Evolutionary conservation across 1,140 invertebrate genomes (phyloP), one percentile per base, ranked within the genome.

Genomic region (Drosophila jambulina): DNA sequence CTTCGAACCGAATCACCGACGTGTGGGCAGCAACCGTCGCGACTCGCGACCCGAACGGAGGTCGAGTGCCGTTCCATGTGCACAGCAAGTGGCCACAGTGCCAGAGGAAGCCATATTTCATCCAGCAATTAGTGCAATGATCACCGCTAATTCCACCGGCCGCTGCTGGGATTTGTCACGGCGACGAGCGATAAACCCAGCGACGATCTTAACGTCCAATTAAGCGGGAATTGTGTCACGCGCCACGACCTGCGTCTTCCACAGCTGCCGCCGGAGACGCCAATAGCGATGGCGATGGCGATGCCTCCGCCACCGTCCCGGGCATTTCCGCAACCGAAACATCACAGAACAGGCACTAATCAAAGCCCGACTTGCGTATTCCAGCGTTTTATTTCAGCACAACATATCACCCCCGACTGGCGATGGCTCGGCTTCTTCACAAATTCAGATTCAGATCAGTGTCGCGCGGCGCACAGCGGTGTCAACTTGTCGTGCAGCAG

Each of bases 91-190:
- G 56, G 17, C 67, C 74, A 88, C 85, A 90, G 85, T 90, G 84
- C 80, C 85, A 88, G 78, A 90, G 85, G 85, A 88, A 88, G 83
- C 82, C 80, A 80, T 90, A 90, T 88, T 90, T 88, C 78, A 88
- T 90, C 40, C 64, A 69, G 53, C 85, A 90, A 88, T 88, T 88
- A 88, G 75, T 59, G 40, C 46, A 34, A 74, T 48, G 62, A 71
- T 72, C 48, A 64, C 25, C 61, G 40, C 61, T 79, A 54, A 82
- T 82, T 87, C 82, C 82, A 67, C 81, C 77, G 59, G 53, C 58
- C 42, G 17, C 42, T 29, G 13, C 25, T 76, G 17, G 54, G 45
- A 36, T 63, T 56, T 64, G 27, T 76, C 63, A 54, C 34, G 17
- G 27, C 69, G 40, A 23, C n/a, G 34, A 36, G 67, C 49, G 69